phyloP scores from a whole-genome alignment of 1,140 invertebrate species.

The Archegozetes longisetosus region DNA sequence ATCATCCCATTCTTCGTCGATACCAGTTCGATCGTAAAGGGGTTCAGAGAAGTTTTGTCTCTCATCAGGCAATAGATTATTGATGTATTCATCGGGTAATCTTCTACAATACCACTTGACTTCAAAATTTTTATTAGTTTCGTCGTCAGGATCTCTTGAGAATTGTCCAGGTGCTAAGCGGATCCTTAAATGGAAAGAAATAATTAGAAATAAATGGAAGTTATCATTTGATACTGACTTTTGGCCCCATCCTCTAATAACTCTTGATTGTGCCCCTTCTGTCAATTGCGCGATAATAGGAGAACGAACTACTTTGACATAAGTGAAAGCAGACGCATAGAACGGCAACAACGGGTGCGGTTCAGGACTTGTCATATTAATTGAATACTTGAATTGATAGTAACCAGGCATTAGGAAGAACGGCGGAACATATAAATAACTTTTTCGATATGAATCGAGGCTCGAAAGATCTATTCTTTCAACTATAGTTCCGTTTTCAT shows the following conservation, averaged over 20 bases:
- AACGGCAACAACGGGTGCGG: constrained; percentile 18
- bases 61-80: constrained; percentile 18
- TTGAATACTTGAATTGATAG: constrained; percentile 23
- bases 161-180: constrained; percentile 20
- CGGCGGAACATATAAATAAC: constrained; percentile 24
- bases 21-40: constrained; percentile 19
- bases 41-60: constrained; percentile 21
- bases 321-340: constrained; percentile 18
- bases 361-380: constrained; percentile 22
- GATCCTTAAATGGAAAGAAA: too few relatives aligned
- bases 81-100: constrained; percentile 20
- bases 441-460: constrained; percentile 24
- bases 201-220: too few relatives aligned
- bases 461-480: constrained; percentile 22
- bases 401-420: constrained; percentile 22
- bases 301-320: constrained; percentile 22
- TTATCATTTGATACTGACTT: too few relatives aligned
- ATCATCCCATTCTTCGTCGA: constrained; percentile 17
- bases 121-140: constrained; percentile 23
- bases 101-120: constrained; percentile 24
- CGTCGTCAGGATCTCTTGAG: constrained; percentile 24
- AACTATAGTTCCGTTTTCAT: constrained; percentile 16
- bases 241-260: constrained; percentile 24
- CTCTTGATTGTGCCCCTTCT: constrained; percentile 23
- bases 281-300: constrained; percentile 23